These are phyloP conservation scores for Sarcophaga carnaria DNA, from an alignment of 2,888 invertebrate genomes.

Conservation along the genomic window DNA sequence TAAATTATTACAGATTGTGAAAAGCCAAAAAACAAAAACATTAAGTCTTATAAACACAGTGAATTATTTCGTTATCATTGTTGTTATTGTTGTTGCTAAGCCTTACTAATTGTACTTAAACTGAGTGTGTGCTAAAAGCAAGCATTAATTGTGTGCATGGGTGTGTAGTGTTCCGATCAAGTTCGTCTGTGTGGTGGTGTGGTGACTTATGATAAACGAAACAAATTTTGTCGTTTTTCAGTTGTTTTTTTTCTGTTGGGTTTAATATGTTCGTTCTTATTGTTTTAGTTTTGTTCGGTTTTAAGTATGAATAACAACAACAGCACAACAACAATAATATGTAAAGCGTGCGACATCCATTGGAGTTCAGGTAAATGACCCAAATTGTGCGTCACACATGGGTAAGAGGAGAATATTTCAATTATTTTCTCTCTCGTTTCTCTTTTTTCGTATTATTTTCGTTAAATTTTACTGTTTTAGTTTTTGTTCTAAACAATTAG, in stretches of 20 bases:
- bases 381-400: conserved; percentile 68
- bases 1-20: too few relatives aligned
- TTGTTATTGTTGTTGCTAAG: too few relatives aligned
- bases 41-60: too few relatives aligned
- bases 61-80: too few relatives aligned
- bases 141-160: neutral
- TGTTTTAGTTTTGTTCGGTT: conserved; percentile 8
- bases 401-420: conserved; percentile 19
- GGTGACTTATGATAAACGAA: too few relatives aligned
- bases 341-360: conserved; percentile 45
- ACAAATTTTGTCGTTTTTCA: too few relatives aligned
- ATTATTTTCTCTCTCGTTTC: neutral
- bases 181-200: too few relatives aligned
- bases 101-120: conserved; percentile 7
- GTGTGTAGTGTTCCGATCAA: too few relatives aligned
- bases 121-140: conserved; percentile 38
- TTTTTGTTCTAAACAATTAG: conserved; percentile 39
- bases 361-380: conserved; percentile 71
- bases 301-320: conserved; percentile 11
- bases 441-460: neutral
- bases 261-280: neutral
- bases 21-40: too few relatives aligned
- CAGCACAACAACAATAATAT: conserved; percentile 31
- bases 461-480: conserved; percentile 30
- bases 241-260: too few relatives aligned